Base-by-base conservation (phyloP, 2,797 vertebrate genomes). In the Poeciliopsis paucimaculata region DNA sequence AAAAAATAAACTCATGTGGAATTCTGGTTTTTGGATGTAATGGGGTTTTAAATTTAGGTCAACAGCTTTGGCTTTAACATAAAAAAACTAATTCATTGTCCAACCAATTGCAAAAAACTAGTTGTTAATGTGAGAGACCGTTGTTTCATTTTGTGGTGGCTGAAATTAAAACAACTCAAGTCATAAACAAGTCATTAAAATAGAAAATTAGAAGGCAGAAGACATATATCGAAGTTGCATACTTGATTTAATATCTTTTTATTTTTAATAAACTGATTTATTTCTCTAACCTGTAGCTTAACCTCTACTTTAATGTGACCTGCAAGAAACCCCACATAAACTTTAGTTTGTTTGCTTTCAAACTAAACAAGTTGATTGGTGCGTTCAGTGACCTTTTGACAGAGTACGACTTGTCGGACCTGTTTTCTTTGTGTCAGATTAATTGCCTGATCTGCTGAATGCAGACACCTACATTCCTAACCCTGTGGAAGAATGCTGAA, bases 261-360 rank as follows among this genome's bases (percentile, higher is more conserved):
- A 45, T 13, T 39, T 36, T 57, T 5, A 15, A 36, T 45, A 34
- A 39, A n/a, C 2, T 16, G 2, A 20, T 41, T 66, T 39, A 23
- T 51, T 36, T 16, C 34, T 49, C 68, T 45, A 3, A 28, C 12
- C 41, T 15, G 2, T 71, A 45, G 8, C 26, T 45, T 71, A 28
- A 71, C 68, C 68, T 71, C 26, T 28, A n/a, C 13, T 46, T 70
- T 12, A 68, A 39, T 41, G 31, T 41, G 36, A 68, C n/a, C 47
- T 34, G 28, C 16, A 20, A 36, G 12, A 78, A 57, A 4, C n/a
- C 68, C 43, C 71, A 41, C 77, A 64, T 51, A 28, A 39, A 46
- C 26, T 46, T 28, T 10, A 9, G 20, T 28, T 60, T 57, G 15
- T 60, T 46, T 75, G 78, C 75, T n/a, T 71, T 23, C n/a, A 78